Conservation (phyloP, 2,113 vertebrate genomes). For the Microcebus jonahi region DNA sequence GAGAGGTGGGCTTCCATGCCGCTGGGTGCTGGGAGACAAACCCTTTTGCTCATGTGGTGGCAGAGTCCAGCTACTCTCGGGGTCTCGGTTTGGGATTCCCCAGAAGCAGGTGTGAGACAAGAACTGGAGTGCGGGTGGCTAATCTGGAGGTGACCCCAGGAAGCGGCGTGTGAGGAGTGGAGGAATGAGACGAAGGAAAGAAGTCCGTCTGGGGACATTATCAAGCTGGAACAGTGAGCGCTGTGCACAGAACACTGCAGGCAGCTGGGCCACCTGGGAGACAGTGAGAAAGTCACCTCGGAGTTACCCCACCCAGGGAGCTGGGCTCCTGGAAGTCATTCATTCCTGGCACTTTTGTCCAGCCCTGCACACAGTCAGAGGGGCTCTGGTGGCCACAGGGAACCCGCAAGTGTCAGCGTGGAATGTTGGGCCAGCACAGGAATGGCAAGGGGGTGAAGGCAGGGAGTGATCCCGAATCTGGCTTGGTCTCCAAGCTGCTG, state of each 20-base stretch:
- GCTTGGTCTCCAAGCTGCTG: background rate
- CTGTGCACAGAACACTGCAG: rapidly evolving
- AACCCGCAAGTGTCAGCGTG: background rate
- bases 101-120: background rate
- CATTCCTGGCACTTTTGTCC: background rate
- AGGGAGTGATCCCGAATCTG: background rate
- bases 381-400: background rate
- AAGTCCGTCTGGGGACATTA: background rate
- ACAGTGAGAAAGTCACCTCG: background rate
- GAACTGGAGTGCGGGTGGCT: background rate
- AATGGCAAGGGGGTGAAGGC: background rate
- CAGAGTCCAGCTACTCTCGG: background rate
- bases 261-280: background rate
- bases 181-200: background rate
- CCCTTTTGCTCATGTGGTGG: too few species aligned
- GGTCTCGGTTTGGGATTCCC: background rate
- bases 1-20: background rate
- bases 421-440: rapidly evolving
- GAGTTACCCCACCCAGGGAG: rapidly evolving
- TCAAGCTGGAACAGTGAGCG: background rate
- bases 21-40: background rate
- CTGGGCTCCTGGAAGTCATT: background rate
- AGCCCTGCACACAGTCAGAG: background rate
- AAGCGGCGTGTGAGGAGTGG: background rate
- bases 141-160: background rate